Conservation (phyloP, 1,140 invertebrate genomes). For the Drosophila kohkoa region DNA sequence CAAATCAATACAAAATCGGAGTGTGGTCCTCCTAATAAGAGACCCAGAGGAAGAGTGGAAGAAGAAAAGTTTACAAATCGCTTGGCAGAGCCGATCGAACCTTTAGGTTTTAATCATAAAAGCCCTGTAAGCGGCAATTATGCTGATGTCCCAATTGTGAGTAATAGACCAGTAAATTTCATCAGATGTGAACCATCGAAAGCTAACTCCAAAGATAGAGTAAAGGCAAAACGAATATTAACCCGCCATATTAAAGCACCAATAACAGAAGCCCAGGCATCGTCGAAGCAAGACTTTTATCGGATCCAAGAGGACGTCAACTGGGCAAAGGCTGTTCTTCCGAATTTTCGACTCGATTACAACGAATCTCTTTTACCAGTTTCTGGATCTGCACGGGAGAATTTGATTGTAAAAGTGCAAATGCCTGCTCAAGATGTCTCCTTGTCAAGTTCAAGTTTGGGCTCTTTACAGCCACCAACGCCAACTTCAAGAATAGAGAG, state of each 20-base stretch:
- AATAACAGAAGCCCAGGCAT: slow-evolving; percentile 14
- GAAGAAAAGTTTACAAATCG: too few relatives aligned
- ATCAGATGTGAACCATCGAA: not conserved
- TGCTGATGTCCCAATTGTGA: not conserved
- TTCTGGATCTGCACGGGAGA: not conserved
- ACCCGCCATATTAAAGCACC: not conserved
- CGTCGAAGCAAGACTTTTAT: slow-evolving; percentile 16
- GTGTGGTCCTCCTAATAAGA: slow-evolving; percentile 13
- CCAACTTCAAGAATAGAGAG: not conserved
- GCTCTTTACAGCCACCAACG: too few relatives aligned
- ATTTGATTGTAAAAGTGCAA: slow-evolving; percentile 12
- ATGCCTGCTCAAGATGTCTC: not conserved
- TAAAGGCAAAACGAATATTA: slow-evolving; percentile 17
- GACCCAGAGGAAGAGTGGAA: not conserved
- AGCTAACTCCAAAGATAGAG: not conserved
- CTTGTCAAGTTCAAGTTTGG: not conserved
- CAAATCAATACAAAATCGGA: slow-evolving; percentile 14
- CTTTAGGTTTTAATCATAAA: not conserved
- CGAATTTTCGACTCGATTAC: not conserved
- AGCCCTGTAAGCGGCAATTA: not conserved
- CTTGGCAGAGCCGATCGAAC: not conserved
- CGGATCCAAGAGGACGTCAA: slow-evolving; percentile 19
- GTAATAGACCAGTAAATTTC: slow-evolving; percentile 10
- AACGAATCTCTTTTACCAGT: too few relatives aligned
- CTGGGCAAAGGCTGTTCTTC: slow-evolving; percentile 26